Base-by-base conservation (phyloP, 2,113 vertebrate genomes). In the Pyrgilauda ruficollis region DNA sequence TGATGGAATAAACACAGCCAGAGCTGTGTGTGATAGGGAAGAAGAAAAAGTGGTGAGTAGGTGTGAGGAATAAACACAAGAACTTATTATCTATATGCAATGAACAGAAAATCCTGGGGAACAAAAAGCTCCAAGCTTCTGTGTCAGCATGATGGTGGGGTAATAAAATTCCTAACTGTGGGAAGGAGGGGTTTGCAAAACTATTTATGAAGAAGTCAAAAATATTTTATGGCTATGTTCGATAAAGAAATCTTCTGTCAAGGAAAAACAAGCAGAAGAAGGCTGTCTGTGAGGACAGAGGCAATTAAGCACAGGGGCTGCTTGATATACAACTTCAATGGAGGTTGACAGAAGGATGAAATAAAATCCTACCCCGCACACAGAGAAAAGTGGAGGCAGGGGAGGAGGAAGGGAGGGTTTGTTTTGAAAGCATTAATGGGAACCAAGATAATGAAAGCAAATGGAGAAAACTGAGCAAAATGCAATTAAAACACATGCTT, bases 1-100 rank as follows among this genome's bases (percentile, higher is more conserved):
- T 23, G 67, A 53, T 69, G 37, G n/a, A 92, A 90, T 37, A 94
- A 96, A 80, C 53, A 79, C 28, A 85, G 70, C 12, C 58, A 90
- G 75, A 92, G 61, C 50, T 43, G 21, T 52, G 53, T 66, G 41
- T 12, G 39, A 53, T 39, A 83, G 22, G 23, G 13, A 83, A 83
- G 59, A 69, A 72, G 33, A 28, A 33, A 75, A 94, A 96, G 27
- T 18, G 61, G 49, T 28, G 67, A 90, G 82, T 68, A 86, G 79
- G 79, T 83, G 79, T 93, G 58, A 96, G 24, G 24, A 85, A 58
- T 76, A 93, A 96, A 92, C 75, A 87, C 27, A 69, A 92, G 47
- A 82, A 83, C 15, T 76, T 92, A 55, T 46, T 85, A 72, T 91
- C 73, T 84, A 13, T 7, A 33, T 7, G 24, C 24, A 82, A 33